Evolutionary conservation across 2,888 invertebrate species (phyloP).

Genomic region (Dicroscelio sp.): DNA sequence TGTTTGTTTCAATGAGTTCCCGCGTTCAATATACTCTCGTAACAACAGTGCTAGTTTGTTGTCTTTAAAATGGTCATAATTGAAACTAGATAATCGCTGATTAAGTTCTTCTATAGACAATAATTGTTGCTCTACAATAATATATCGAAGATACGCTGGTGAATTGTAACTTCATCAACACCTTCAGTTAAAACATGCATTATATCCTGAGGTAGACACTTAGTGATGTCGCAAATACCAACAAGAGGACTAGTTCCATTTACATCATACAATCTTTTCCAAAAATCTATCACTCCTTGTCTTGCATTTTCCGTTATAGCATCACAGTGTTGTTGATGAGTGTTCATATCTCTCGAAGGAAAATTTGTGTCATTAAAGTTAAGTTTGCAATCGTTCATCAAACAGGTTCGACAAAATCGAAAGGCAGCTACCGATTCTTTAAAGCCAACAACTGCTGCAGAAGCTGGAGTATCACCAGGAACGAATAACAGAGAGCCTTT

Average conservation of each 20-base stretch:
- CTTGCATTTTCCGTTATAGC: conserved; percentile 11
- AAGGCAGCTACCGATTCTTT: conserved; percentile 31
- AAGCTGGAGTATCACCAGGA: conserved; percentile 20
- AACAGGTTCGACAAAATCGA: conserved; percentile 13
- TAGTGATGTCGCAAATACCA: conserved; percentile 2
- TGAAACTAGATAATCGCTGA: not conserved
- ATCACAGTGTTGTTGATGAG: conserved; percentile 12
- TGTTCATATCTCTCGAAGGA: not conserved
- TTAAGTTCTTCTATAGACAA: not conserved
- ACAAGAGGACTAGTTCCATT: conserved; percentile 16
- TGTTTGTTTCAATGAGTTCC: not conserved
- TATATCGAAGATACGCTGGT: not conserved
- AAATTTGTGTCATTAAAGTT: conserved; percentile 14
- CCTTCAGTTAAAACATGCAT: conserved; percentile 24
- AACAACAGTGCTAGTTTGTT: not conserved
- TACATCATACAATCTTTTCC: conserved; percentile 29
- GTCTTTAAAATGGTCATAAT: conserved; percentile 14
- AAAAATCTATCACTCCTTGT: not conserved
- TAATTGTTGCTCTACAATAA: not conserved
- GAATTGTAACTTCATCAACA: conserved; percentile 15
- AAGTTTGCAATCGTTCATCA: not conserved
- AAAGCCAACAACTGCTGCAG: conserved; percentile 17
- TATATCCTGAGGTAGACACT: conserved; percentile 2
- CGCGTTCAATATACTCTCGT: not conserved
- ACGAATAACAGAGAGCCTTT: conserved; percentile 18